Base-by-base conservation (phyloP, 2,113 vertebrate species). In the Ahaetulla prasina region DNA sequence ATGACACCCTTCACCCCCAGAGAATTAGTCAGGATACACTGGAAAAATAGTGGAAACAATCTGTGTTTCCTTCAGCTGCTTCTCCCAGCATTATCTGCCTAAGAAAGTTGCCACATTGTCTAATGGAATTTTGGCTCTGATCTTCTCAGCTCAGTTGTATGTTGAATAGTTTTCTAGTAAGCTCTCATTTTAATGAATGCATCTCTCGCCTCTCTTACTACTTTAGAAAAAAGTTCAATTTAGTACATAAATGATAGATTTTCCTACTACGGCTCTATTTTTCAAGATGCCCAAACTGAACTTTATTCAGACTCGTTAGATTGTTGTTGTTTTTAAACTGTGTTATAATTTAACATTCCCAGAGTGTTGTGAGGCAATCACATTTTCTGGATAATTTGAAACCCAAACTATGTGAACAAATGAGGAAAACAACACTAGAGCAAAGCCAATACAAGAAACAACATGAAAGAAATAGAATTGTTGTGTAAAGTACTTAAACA, bases 301-400 rank as follows among this genome's bases (percentile, higher is more conserved):
- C 92, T 57, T 94, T 93, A 91, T 90, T 94, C 94, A 92, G 54
- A 53, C 92, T 93, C 53, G 49, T 96, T 93, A 54, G 14, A 55
- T 92, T n/a, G 30, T 90, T 92, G 93, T 90, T 68, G 10, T 57
- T 25, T 54, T 5, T 20, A 53, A 9, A 57, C 89, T 91, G 57
- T 16, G 27, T 43, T 89, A 55, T 49, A 89, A 57, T 89, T n/a
- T 55, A 89, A 92, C 49, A 50, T 95, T 47, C 94, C 94, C 90
- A 93, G 93, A 95, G 90, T 90, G 93, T 90, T 93, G 53, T 93
- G 90, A 90, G 94, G 90, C 85, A 53, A 91, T 57, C 95, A 53
- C 43, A 93, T 49, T 95, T 95, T 89, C 43, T 91, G 57, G 91
- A 92, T 92, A 55, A 92, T 95, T 95, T 84, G 94, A 95, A 68